A percentile compares a stretch with the other conserved stretches of the same genome.
phyloP scores from a whole-genome alignment of 2,888 invertebrate species.

The Pollenia amentaria region DNA sequence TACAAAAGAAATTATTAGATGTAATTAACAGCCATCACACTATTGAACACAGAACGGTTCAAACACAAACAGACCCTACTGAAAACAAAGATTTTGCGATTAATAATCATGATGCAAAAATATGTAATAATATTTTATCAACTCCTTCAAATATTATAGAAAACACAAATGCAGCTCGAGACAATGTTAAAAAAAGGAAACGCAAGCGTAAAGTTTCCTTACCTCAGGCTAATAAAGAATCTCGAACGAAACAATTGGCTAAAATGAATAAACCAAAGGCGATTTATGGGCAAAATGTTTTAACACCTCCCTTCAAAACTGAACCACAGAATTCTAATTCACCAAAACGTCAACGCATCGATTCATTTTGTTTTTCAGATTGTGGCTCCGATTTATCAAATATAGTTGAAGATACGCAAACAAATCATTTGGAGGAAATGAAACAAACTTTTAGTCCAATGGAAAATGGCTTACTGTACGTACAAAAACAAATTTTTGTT shows the following conservation, averaged over 20 bases:
- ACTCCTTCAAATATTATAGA: neutral
- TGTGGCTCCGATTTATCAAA: constrained; percentile 44
- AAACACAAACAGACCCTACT: constrained; percentile 48
- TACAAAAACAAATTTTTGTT: neutral
- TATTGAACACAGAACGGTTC: constrained; percentile 33
- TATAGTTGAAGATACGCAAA: constrained; percentile 41
- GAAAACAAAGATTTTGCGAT: constrained; percentile 25
- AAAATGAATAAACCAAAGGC: constrained; percentile 65
- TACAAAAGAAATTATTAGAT: constrained; percentile 80
- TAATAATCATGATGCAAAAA: neutral
- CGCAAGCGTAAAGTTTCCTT: constrained; percentile 79
- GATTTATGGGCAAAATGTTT: neutral
- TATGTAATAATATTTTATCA: neutral
- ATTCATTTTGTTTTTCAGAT: constrained; percentile 46
- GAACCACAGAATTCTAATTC: neutral
- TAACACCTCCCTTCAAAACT: neutral
- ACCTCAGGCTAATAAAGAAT: constrained; percentile 80
- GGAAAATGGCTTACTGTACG: constrained; percentile 67
- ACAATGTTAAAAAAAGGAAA: constrained; percentile 59
- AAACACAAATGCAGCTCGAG: neutral
- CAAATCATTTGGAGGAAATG: constrained; percentile 1
- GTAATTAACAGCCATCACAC: constrained; percentile 79
- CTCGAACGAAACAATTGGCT: constrained; percentile 76
- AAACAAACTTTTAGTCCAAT: neutral
- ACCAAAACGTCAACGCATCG: constrained; percentile 26